Percentiles rank a stretch among this genome's conserved stretches.
Evolutionary conservation across 2,113 vertebrate species (phyloP).

Genomic region (Pteronura brasiliensis): DNA sequence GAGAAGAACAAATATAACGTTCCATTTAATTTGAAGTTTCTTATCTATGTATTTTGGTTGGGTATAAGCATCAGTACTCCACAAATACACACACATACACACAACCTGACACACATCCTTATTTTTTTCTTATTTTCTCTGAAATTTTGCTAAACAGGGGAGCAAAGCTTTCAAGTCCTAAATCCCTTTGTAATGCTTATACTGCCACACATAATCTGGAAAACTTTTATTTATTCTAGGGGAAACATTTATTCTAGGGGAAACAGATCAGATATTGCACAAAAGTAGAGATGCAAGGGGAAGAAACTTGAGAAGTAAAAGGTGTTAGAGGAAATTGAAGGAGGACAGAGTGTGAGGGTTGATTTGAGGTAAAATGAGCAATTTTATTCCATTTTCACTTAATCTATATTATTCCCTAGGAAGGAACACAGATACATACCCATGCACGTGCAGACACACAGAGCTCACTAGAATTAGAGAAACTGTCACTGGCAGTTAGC

Average conservation of each 20-base stretch:
- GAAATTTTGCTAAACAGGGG: not conserved
- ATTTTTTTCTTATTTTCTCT: not conserved
- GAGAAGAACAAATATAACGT: not conserved
- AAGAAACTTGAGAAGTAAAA: not conserved
- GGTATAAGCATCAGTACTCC: not conserved
- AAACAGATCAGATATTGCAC: not conserved
- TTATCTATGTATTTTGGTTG: not conserved
- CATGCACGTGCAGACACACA: not conserved
- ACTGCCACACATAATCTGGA: not conserved
- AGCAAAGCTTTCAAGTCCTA: not conserved
- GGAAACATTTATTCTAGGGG: not conserved
- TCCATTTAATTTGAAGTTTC: not conserved
- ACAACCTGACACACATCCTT: not conserved
- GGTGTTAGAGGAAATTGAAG: not conserved
- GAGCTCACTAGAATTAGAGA: not conserved
- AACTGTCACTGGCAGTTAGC: not conserved
- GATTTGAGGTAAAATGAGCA: not conserved
- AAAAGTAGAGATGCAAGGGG: not conserved
- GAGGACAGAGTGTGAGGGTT: fast-evolving
- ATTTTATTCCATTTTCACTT: not conserved
- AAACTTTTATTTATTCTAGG: not conserved
- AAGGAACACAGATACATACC: not conserved
- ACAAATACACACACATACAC: not conserved
- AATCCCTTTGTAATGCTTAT: not conserved
- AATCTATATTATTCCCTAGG: not conserved